Percentiles rank a stretch among this genome's conserved stretches.
These are phyloP conservation scores for Gila orcuttii DNA, from an alignment of 2,113 vertebrate species.

Conservation along the genomic window DNA sequence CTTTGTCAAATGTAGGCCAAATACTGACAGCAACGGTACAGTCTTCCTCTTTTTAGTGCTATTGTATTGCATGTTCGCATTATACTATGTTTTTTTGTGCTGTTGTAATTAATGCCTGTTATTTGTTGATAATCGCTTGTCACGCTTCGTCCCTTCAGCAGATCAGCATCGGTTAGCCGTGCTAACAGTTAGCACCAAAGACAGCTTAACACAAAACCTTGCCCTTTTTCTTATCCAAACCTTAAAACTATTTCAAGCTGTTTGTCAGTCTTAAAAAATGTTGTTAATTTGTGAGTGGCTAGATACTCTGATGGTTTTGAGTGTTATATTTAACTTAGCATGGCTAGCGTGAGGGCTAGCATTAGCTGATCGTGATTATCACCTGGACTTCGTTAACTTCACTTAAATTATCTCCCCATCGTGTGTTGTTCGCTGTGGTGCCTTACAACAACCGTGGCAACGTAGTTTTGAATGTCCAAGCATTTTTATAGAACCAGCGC, in stretches of 20 bases:
- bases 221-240: not conserved
- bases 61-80: not conserved
- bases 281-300: not conserved
- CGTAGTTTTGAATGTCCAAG: not conserved
- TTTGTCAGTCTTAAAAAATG: no score
- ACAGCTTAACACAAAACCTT: not conserved
- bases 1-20: slow-evolving; percentile 50
- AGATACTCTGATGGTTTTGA: not conserved
- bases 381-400: not conserved
- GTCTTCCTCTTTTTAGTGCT: not conserved
- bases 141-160: slow-evolving; percentile 19
- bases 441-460: not conserved
- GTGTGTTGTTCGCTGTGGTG: no score
- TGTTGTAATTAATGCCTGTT: not conserved
- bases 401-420: not conserved
- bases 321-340: slow-evolving; percentile 17
- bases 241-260: not conserved
- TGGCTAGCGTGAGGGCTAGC: slow-evolving; percentile 5
- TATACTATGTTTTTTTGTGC: not conserved
- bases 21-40: slow-evolving; percentile 49
- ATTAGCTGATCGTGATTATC: not conserved
- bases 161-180: slow-evolving; percentile 43
- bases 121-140: slow-evolving; percentile 5
- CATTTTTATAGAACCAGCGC: not conserved
- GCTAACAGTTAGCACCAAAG: not conserved